A percentile compares a stretch with the other conserved stretches of the same genome.
These are phyloP conservation scores for Dorcus parallelipipedus DNA, from an alignment of 2,888 invertebrate genomes.

Conservation along the genomic window DNA sequence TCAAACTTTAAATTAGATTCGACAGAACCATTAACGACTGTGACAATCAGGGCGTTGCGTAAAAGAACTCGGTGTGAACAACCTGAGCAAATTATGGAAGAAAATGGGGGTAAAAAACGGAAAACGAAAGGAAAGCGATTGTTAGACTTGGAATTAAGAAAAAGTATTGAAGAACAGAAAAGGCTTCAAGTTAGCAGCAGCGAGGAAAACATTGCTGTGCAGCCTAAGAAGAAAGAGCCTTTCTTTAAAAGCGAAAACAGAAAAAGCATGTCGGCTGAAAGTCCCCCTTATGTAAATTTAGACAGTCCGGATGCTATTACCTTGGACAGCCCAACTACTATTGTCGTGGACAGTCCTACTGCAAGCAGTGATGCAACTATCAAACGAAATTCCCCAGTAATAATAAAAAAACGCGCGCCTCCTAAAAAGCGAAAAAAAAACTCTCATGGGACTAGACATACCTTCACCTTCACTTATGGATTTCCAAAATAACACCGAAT, in stretches of 20 bases:
- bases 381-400: not conserved
- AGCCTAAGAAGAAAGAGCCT: too few relatives aligned
- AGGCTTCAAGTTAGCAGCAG: conserved; percentile 51
- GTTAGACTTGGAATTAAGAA: conserved; percentile 39
- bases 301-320: too few relatives aligned
- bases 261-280: too few relatives aligned
- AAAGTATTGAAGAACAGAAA: conserved; percentile 54
- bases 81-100: conserved; percentile 16
- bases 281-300: too few relatives aligned
- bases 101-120: conserved; percentile 28
- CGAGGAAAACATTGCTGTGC: conserved; percentile 42
- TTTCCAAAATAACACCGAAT: conserved; percentile 38
- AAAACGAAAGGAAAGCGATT: conserved; percentile 32
- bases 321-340: not conserved
- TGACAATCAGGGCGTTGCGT: conserved; percentile 7
- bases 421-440: conserved; percentile 24
- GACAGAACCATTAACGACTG: conserved; percentile 17
- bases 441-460: conserved; percentile 53
- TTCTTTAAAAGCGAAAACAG: too few relatives aligned
- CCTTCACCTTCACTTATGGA: conserved; percentile 41
- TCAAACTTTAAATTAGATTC: conserved; percentile 27
- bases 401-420: conserved; percentile 24
- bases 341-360: not conserved
- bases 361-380: not conserved
- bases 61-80: conserved; percentile 11